Evolutionary conservation across 1,140 invertebrate species (phyloP), one percentile per base, ranked within the genome.

Genomic region (Solenopsis invicta): DNA sequence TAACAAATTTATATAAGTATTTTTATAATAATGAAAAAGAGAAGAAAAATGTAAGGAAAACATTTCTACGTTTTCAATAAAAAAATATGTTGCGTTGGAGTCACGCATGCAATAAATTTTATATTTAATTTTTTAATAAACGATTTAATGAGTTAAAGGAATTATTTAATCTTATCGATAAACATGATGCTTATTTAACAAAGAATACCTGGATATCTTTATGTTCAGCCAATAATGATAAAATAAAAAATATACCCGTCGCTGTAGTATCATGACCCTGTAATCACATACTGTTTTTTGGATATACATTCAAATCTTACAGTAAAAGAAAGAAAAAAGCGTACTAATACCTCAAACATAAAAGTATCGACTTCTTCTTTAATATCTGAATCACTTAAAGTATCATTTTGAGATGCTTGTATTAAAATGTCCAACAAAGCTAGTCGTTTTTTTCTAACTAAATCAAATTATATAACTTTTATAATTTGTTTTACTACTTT

Each of bases 351-450:
- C 61, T 62, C 61, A 62, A 62, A 62, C 13, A 34, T 34, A 62
- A 62, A 62, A 13, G 97, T 98, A 93, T 98, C 97, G 8, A 98
- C 97, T 96, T 98, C 98, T 92, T 98, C 98, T 87, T 96, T 96
- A 61, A 98, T 98, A 81, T 98, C 97, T 37, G 95, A 81, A 69
- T 97, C 94, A 85, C 96, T 96, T 74, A 96, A 96, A 13, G 89
- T 72, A 71, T 94, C 95, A 21, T 96, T 95, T 77, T 95, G 91
- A 66, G 96, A 95, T 75, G 96, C 96, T n/a, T 96, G 96, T 90
- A 98, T 94, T 12, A 98, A 91, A 87, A 98, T 95, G 95, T 99
- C 98, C 18, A 99, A 94, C 95, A 99, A 98, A 6, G 98, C 98
- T 9, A 97, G 92, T 77, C 96, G 96, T 82, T 96, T 96, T 85